These are phyloP conservation scores for Anthopleura sola DNA, from an alignment of 64 coral and sea anemone species.

Conservation along the genomic window DNA sequence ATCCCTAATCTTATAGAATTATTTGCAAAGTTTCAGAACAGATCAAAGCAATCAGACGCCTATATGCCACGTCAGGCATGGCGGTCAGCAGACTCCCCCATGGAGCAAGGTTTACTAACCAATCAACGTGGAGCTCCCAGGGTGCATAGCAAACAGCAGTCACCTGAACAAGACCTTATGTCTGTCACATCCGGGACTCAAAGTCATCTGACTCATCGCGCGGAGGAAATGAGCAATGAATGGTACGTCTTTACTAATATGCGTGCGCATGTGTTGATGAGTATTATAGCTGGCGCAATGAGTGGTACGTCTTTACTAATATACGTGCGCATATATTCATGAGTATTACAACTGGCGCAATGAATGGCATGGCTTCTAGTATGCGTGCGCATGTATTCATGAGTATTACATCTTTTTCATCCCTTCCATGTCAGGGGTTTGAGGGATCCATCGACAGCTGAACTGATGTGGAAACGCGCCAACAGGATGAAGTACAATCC, in stretches of 20 bases:
- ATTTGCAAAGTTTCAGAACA: not conserved
- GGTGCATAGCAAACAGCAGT: conserved; percentile 1
- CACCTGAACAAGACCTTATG: conserved; percentile 53
- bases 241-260: conserved; percentile 46
- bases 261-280: not conserved
- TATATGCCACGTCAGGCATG: conserved; percentile 71
- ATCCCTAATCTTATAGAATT: not conserved
- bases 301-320: too few species aligned
- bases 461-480: conserved; percentile 90
- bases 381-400: not conserved
- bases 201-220: conserved; percentile 78
- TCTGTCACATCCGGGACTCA: conserved; percentile 74
- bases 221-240: conserved; percentile 76
- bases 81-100: conserved; percentile 78
- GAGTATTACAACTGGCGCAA: not conserved
- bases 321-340: too few species aligned
- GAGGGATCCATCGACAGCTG: conserved; percentile 49
- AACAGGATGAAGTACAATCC: conserved; percentile 98
- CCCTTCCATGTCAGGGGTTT: conserved; percentile 57
- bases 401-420: not conserved
- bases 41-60: not conserved
- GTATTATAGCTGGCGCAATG: not conserved
- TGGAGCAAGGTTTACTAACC: not conserved
- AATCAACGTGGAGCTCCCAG: conserved; percentile 15
- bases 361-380: conserved; percentile 51